These are phyloP conservation scores for Tachyglossus aculeatus DNA, from an alignment of 2,797 vertebrate species.

Conservation along the genomic window DNA sequence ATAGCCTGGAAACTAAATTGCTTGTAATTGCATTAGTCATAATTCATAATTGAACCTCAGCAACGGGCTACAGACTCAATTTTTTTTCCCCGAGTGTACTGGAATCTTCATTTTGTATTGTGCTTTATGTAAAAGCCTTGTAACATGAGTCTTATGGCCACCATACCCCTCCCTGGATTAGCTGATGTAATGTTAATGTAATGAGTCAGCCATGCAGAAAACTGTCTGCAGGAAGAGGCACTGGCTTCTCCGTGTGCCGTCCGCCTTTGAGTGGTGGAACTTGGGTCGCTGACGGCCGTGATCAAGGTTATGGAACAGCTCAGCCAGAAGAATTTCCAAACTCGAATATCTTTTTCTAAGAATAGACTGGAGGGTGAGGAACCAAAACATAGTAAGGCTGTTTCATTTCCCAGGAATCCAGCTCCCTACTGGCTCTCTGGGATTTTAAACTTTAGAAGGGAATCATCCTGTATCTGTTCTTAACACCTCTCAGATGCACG, in stretches of 20 bases:
- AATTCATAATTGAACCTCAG: neutral
- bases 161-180: conserved; percentile 59
- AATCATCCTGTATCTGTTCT: neutral
- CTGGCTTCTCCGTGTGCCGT: conserved; percentile 25
- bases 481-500: too few relatives aligned
- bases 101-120: conserved; percentile 6
- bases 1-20: too few relatives aligned
- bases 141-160: conserved; percentile 60
- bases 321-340: neutral
- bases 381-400: too few relatives aligned
- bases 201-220: conserved; percentile 69
- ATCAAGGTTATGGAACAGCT: conserved; percentile 13
- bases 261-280: neutral
- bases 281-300: neutral
- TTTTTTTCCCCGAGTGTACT: conserved; percentile 6
- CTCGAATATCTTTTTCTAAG: too few relatives aligned
- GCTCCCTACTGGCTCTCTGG: neutral
- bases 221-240: conserved; percentile 53
- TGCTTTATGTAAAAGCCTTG: conserved; percentile 53
- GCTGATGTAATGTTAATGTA: conserved; percentile 63
- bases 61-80: neutral
- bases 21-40: neutral
- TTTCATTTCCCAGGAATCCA: too few relatives aligned
- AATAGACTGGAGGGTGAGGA: too few relatives aligned
- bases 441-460: neutral